A percentile compares a stretch with the other conserved stretches of the same genome.
These are phyloP conservation scores for Amblyteles armatorius DNA, from an alignment of 2,888 invertebrate species.

Conservation along the genomic window DNA sequence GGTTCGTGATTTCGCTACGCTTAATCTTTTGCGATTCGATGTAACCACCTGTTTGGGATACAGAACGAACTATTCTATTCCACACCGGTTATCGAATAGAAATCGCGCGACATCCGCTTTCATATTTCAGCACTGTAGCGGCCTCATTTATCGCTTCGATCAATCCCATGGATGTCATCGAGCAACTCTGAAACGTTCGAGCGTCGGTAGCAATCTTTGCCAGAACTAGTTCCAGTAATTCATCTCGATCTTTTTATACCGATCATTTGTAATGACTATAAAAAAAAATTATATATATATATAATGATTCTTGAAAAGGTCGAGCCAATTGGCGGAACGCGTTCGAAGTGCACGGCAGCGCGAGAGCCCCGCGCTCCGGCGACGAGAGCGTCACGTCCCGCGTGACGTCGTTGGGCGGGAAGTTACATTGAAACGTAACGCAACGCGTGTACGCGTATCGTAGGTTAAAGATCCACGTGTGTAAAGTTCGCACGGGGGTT, in stretches of 20 bases:
- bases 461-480: slow-evolving; percentile 78
- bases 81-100: slow-evolving; percentile 68
- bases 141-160: slow-evolving; percentile 55
- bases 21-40: no score
- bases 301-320: no score
- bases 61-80: not conserved
- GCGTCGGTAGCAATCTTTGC: no score
- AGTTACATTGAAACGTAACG: slow-evolving; percentile 65
- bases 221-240: no score
- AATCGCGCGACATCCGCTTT: slow-evolving; percentile 72
- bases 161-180: not conserved
- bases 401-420: slow-evolving; percentile 67
- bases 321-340: not conserved
- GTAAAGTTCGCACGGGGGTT: slow-evolving; percentile 61
- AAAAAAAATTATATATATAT: not conserved
- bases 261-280: not conserved
- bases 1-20: no score
- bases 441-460: slow-evolving; percentile 76
- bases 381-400: slow-evolving; percentile 27
- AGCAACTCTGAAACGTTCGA: no score
- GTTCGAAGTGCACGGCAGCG: not conserved
- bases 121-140: slow-evolving; percentile 72
- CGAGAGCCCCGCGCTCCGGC: not conserved
- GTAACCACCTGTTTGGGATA: no score
- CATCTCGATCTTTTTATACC: not conserved